Conservation (phyloP, 2,888 invertebrate species). For the Apamea sordens region DNA sequence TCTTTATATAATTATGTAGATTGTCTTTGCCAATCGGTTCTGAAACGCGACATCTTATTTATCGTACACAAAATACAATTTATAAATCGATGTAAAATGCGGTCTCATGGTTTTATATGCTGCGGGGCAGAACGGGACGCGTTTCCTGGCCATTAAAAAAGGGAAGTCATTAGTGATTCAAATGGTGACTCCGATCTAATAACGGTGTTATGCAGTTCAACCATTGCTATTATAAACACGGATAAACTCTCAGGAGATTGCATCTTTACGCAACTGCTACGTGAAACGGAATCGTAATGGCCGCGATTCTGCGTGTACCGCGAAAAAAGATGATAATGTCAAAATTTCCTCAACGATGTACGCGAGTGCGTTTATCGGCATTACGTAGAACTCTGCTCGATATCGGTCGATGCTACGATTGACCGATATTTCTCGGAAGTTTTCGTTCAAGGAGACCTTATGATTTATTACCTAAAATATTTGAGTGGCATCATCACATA, state of each 20-base stretch:
- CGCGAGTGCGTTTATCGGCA: constrained; percentile 52
- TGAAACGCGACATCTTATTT: constrained; percentile 12
- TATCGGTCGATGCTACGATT: constrained; percentile 61
- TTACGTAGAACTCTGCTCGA: constrained; percentile 44
- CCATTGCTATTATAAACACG: constrained; percentile 82
- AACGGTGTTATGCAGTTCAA: constrained; percentile 80
- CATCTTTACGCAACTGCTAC: constrained; percentile 80
- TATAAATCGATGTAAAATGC: constrained; percentile 53
- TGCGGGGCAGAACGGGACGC: constrained; percentile 75
- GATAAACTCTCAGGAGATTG: constrained; percentile 79
- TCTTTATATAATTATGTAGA: constrained; percentile 7
- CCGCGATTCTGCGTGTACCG: constrained; percentile 58
- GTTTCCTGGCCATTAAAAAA: constrained; percentile 82
- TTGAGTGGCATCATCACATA: constrained; percentile 25
- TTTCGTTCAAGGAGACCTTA: constrained; percentile 52
- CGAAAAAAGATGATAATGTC: constrained; percentile 61
- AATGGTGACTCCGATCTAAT: constrained; percentile 82
- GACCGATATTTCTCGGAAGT: constrained; percentile 59
- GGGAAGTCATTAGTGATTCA: constrained; percentile 86
- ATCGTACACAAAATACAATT: constrained; percentile 29
- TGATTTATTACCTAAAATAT: constrained; percentile 51
- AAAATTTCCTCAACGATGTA: constrained; percentile 62
- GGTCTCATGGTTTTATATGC: constrained; percentile 59
- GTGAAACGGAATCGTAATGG: constrained; percentile 71
- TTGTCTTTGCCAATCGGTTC: constrained; percentile 26